phyloP scores from a whole-genome alignment of 2,888 invertebrate species.

The Patella depressa region DNA sequence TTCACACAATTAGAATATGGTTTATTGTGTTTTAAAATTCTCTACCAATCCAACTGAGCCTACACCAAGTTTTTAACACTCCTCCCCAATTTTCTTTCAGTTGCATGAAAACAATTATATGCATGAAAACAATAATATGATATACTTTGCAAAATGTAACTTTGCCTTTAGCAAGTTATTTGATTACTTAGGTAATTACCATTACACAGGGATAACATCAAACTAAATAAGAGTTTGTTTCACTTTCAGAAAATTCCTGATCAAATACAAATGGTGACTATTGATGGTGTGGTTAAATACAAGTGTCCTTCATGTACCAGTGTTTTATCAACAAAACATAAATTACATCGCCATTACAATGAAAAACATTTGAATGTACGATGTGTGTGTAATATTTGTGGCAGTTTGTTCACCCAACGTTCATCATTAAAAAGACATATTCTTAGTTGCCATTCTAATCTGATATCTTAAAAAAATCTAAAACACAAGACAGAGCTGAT shows the following conservation, averaged over 20 bases:
- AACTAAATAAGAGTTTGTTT: not conserved
- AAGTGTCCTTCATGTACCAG: not conserved
- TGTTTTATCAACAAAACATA: not conserved
- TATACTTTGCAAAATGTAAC: no score
- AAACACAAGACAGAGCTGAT: not conserved
- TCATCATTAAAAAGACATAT: conserved; percentile 4
- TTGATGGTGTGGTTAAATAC: not conserved
- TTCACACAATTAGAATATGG: no score
- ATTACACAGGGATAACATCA: no score
- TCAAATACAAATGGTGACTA: not conserved
- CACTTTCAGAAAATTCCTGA: not conserved
- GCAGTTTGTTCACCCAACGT: not conserved
- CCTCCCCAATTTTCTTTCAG: no score
- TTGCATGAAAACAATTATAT: no score
- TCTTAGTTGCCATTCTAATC: not conserved
- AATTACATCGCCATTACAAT: conserved; percentile 4
- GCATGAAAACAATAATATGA: no score
- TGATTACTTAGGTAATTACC: no score
- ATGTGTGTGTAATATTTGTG: not conserved
- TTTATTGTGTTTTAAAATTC: no score
- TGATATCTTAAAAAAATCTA: not conserved
- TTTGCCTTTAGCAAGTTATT: no score
- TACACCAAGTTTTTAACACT: no score
- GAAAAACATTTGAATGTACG: not conserved
- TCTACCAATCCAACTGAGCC: no score